Conservation (phyloP, 2,888 invertebrate species). For the Dasysyrphus tricinctus region DNA sequence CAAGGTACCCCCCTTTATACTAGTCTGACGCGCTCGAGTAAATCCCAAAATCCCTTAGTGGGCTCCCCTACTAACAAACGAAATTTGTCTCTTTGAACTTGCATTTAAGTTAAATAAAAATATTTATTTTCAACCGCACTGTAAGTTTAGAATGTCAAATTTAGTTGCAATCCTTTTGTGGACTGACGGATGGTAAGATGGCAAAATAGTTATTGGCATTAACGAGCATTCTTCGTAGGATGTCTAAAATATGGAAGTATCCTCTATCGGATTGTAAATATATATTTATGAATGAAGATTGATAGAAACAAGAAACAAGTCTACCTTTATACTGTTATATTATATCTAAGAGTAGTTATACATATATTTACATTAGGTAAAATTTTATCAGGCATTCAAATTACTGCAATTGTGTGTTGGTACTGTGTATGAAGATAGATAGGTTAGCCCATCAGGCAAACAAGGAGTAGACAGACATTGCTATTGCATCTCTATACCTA, state of each 20-base stretch:
- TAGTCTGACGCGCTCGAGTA: no score
- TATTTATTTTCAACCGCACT: background rate
- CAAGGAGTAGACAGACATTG: background rate
- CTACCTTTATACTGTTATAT: no score
- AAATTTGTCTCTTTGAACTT: no score
- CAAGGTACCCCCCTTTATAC: no score
- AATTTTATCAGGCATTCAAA: slow-evolving; percentile 20
- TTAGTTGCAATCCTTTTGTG: slow-evolving; percentile 11
- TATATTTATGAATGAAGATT: slow-evolving; percentile 12
- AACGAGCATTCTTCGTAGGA: slow-evolving; percentile 53
- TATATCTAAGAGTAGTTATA: background rate
- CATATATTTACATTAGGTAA: background rate
- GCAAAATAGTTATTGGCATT: slow-evolving; percentile 36
- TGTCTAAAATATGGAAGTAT: slow-evolving; percentile 41
- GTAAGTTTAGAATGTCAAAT: background rate
- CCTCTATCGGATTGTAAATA: slow-evolving; percentile 1
- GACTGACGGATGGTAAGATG: background rate
- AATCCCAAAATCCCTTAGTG: no score
- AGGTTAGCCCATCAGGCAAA: background rate
- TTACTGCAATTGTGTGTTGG: background rate
- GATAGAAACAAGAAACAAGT: background rate
- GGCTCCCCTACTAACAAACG: no score
- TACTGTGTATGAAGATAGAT: background rate
- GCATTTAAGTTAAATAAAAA: no score
- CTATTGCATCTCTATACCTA: background rate